A percentile compares a stretch with the other conserved stretches of the same genome.
Conservation (phyloP, 1,140 invertebrate species). For the Papilio polytes region DNA sequence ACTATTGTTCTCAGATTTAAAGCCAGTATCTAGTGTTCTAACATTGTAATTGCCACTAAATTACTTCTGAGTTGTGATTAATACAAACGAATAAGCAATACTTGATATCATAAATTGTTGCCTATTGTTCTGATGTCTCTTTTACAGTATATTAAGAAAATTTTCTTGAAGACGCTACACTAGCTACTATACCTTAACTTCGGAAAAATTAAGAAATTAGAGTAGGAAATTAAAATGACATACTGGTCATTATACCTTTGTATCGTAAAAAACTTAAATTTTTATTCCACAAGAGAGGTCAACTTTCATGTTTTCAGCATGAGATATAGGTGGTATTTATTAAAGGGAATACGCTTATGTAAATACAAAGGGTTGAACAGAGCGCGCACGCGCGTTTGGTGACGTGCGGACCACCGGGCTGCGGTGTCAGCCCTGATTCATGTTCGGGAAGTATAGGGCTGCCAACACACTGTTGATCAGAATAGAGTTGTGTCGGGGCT, state of each 20-base stretch:
- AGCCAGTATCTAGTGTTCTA: background rate
- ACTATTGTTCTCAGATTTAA: background rate
- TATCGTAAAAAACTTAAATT: background rate
- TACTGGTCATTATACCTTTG: background rate
- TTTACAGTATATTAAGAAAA: background rate
- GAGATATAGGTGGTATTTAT: background rate
- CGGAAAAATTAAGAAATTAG: background rate
- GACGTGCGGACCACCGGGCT: slow-evolving; percentile 69
- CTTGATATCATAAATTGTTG: background rate
- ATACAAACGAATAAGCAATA: background rate
- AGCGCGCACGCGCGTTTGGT: slow-evolving; percentile 58
- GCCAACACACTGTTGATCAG: slow-evolving; percentile 31
- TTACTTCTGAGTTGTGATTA: background rate
- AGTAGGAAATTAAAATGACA: background rate
- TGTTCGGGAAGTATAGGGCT: slow-evolving; percentile 66
- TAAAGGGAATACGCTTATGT: slow-evolving; percentile 28
- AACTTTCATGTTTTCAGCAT: slow-evolving; percentile 4
- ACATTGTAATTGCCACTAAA: background rate
- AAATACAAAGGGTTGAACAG: slow-evolving; percentile 39
- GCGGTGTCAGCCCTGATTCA: slow-evolving; percentile 80
- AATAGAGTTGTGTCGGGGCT: background rate
- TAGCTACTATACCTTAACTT: no score
- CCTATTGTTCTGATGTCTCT: background rate
- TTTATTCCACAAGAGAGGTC: background rate
- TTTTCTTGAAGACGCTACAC: background rate